Evolutionary conservation across 2,888 invertebrate species (phyloP), one percentile per base, ranked within the genome.

Genomic region (Campoletis raptor): DNA sequence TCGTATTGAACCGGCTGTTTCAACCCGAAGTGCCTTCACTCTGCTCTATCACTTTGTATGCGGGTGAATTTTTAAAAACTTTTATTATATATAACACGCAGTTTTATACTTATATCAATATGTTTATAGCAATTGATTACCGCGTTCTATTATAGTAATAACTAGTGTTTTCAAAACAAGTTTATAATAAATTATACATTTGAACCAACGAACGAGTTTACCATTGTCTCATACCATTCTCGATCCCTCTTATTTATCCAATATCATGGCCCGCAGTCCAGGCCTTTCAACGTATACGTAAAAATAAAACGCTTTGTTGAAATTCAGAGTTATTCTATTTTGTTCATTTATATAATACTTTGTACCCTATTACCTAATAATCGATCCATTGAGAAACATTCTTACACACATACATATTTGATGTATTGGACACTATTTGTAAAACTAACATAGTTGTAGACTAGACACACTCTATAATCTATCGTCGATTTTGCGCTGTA

Each of bases 391-490:
- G 67, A 73, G 52, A 77, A 81, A 83, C 81, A 83, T 74, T 81
- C 83, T 73, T 86, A 83, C 80, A 83, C 48, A 78, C 86, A 79
- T 82, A 86, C 83, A 87, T 72, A 30, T 70, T 80, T 57, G 81
- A 85, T 54, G 54, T 67, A 85, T 45, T 57, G 66, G 69, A 80
- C 57, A 77, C 79, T 72, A 77, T 83, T 81, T 64, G 70, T 74
- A 61, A 61, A 83, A 86, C 67, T 86, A 81, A 77, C 36, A 52
- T 78, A 79, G 83, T 83, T 72, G 78, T 81, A 85, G 88, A 88
- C 88, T 88, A 88, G 88, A 88, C 83, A 87, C 88, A 87, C 87
- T 88, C 88, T 87, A 72, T 85, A 83, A 61, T 73, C 42, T 86
- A 84, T 73, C 67, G 74, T 72, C 69, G 64, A 84, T 83, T 79